Evolutionary conservation across 2,797 vertebrate species (phyloP).

Genomic region (Platalea minor): DNA sequence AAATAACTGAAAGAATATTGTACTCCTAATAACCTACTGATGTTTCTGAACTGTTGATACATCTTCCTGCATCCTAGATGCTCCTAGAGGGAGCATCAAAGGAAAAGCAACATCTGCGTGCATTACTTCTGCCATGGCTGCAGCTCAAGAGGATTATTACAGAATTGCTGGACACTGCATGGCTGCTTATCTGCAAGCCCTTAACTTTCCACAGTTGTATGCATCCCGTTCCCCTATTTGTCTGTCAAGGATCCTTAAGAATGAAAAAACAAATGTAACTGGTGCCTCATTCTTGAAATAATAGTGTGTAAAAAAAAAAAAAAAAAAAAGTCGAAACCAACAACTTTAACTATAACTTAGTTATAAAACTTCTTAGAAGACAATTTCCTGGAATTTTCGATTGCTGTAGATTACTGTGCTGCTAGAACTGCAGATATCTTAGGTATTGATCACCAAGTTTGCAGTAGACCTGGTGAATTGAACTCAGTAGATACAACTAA

Average conservation of each 20-base stretch:
- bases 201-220: not conserved
- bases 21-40: not conserved
- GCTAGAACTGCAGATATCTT: not conserved
- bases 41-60: not conserved
- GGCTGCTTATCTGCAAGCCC: not conserved
- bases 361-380: not conserved
- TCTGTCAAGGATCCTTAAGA: not conserved
- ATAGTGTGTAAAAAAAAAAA: not conserved
- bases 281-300: not conserved
- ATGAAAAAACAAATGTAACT: not conserved
- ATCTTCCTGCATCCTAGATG: not conserved
- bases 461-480: not conserved
- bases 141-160: not conserved
- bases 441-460: not conserved
- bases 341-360: not conserved
- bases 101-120: not conserved
- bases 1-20: not conserved
- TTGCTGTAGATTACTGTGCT: not conserved
- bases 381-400: not conserved
- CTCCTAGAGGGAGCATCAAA: not conserved
- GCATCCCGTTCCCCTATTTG: not conserved
- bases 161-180: not conserved
- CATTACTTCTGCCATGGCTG: not conserved
- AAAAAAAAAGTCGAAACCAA: not conserved
- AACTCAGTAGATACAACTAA: not conserved